phyloP scores from a whole-genome alignment of 1,140 invertebrate species.

The Drosophila repletoides region DNA sequence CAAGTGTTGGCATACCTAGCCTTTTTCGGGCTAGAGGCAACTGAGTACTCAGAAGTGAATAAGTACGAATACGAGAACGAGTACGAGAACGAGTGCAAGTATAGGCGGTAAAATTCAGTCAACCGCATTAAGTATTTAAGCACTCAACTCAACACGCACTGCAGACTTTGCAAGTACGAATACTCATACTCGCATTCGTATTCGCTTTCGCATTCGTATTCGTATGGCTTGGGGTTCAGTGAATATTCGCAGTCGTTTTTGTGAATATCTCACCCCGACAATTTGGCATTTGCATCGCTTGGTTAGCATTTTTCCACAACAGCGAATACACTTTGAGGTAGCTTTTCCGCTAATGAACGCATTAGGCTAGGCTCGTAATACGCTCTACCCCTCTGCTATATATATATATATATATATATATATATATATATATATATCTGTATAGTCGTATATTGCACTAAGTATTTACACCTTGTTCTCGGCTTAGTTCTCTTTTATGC shows the following conservation, averaged over 20 bases:
- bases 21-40: not conserved
- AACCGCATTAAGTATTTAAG: constrained; percentile 80
- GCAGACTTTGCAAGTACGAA: constrained; percentile 34
- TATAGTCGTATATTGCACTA: no score
- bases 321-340: constrained; percentile 73
- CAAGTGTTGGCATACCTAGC: no score
- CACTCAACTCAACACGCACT: constrained; percentile 69
- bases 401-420: constrained; percentile 19
- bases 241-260: no score
- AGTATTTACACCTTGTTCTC: constrained; percentile 57
- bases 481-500: constrained; percentile 57
- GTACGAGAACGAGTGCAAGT: constrained; percentile 57
- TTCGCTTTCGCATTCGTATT: not conserved
- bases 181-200: not conserved
- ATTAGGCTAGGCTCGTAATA: constrained; percentile 61
- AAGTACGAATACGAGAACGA: constrained; percentile 20
- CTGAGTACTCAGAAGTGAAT: no score
- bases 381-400: constrained; percentile 11
- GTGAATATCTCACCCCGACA: constrained; percentile 10
- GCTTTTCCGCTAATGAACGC: constrained; percentile 80
- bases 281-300: constrained; percentile 44
- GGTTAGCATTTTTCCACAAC: constrained; percentile 73
- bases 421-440: constrained; percentile 21
- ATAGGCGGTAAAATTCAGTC: constrained; percentile 74
- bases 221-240: no score